phyloP scores from a whole-genome alignment of 1,140 invertebrate species.

The Chrysopa pallens region DNA sequence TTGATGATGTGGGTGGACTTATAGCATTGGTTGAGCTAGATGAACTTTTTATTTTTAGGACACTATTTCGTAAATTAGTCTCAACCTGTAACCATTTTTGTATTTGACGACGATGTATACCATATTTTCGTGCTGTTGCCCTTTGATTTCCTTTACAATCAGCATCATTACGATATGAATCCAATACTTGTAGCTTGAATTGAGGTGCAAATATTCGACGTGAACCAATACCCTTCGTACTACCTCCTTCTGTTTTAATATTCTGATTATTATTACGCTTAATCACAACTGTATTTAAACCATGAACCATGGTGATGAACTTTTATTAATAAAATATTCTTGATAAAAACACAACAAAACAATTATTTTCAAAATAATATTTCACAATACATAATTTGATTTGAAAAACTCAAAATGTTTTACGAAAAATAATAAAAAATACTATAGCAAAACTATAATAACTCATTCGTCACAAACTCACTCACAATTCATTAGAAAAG shows the following conservation, averaged over 20 bases:
- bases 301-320: conserved; percentile 31
- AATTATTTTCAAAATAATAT: no score
- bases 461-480: conserved; percentile 16
- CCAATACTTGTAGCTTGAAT: conserved; percentile 70
- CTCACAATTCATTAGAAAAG: conserved; percentile 12
- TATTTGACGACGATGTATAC: conserved; percentile 68
- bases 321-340: conserved; percentile 1
- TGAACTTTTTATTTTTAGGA: conserved; percentile 26
- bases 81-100: conserved; percentile 79
- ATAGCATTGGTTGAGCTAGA: neutral
- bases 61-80: conserved; percentile 46
- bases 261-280: conserved; percentile 25
- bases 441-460: no score
- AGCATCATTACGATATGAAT: conserved; percentile 62
- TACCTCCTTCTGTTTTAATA: conserved; percentile 23
- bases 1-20: no score
- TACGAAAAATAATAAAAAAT: no score
- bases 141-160: conserved; percentile 73
- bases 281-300: conserved; percentile 28
- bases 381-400: no score
- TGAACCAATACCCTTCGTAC: conserved; percentile 41
- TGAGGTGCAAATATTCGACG: conserved; percentile 65
- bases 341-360: no score
- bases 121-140: conserved; percentile 70
- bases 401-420: no score